Percentiles rank a stretch among this genome's conserved stretches.
These are phyloP conservation scores for Lucilia sericata DNA, from an alignment of 1,140 invertebrate genomes.

Conservation along the genomic window DNA sequence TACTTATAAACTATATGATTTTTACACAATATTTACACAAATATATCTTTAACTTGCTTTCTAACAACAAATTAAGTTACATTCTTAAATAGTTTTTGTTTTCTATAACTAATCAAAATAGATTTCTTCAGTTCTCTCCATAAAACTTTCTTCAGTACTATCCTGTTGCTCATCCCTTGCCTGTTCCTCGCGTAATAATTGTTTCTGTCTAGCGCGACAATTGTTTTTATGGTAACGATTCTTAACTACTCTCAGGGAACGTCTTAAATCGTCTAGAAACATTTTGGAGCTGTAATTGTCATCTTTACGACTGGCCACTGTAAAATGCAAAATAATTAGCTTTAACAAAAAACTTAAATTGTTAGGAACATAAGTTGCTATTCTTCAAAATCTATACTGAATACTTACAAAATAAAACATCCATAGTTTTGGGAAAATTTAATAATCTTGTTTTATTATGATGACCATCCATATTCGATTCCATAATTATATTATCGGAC, in stretches of 20 bases:
- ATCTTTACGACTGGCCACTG: background rate
- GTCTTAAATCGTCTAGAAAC: slow-evolving; percentile 1
- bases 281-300: background rate
- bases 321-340: background rate
- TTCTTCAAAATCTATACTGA: background rate
- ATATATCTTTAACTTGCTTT: too few relatives aligned
- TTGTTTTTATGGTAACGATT: slow-evolving; percentile 12
- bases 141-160: background rate
- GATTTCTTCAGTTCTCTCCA: background rate
- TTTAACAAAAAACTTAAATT: too few relatives aligned
- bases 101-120: background rate
- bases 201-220: background rate
- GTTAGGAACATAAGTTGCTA: background rate
- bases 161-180: too few relatives aligned
- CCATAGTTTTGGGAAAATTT: background rate
- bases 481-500: slow-evolving; percentile 12
- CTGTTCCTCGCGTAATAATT: background rate
- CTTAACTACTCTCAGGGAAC: background rate
- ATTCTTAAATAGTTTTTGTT: too few relatives aligned
- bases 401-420: slow-evolving; percentile 10
- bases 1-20: too few relatives aligned
- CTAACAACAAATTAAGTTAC: too few relatives aligned
- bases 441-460: slow-evolving; percentile 5
- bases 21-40: too few relatives aligned
- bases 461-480: slow-evolving; percentile 9